Conservation (phyloP, 35 echinoderm and acorn worm species). For the Acanthaster planci region DNA sequence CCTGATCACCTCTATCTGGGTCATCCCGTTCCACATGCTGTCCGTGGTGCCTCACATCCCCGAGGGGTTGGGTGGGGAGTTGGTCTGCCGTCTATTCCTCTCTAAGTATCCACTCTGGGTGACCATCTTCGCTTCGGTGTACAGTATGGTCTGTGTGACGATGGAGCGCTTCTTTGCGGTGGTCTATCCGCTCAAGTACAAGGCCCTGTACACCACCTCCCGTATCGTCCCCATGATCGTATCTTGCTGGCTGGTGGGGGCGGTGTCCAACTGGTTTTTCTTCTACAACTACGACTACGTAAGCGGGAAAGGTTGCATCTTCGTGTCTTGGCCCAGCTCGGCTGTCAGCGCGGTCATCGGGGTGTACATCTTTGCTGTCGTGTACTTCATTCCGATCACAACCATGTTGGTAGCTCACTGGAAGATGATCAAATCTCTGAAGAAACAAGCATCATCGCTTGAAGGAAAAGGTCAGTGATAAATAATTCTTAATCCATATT, state of each 20-base stretch:
- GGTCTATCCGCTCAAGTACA: slow-evolving; percentile 75
- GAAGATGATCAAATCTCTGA: slow-evolving; percentile 64
- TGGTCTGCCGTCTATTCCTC: slow-evolving; percentile 73
- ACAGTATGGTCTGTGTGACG: slow-evolving; percentile 73
- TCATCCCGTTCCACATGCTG: slow-evolving; percentile 77
- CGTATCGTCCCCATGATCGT: slow-evolving; percentile 55
- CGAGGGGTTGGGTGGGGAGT: slow-evolving; percentile 52
- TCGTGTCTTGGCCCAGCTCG: slow-evolving; percentile 1
- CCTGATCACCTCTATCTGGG: slow-evolving; percentile 67
- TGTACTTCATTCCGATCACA: slow-evolving; percentile 68
- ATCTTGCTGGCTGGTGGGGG: slow-evolving; percentile 67
- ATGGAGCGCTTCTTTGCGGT: slow-evolving; percentile 84
- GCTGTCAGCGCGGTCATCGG: slow-evolving; percentile 34
- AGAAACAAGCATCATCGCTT: slow-evolving; percentile 32
- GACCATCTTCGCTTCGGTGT: slow-evolving; percentile 72
- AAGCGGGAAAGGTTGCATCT: slow-evolving; percentile 26
- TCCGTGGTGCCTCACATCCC: slow-evolving; percentile 36
- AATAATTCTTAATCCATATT: no score
- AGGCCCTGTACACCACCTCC: slow-evolving; percentile 35
- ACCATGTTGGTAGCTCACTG: slow-evolving; percentile 51
- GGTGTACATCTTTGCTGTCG: slow-evolving; percentile 56
- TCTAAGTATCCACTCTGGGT: slow-evolving; percentile 82
- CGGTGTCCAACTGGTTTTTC: slow-evolving; percentile 72
- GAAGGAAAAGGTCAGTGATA: slow-evolving; percentile 9
- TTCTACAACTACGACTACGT: slow-evolving; percentile 68